These are phyloP conservation scores for Cartodere bifasciata DNA, from an alignment of 2,888 invertebrate genomes.

Conservation along the genomic window DNA sequence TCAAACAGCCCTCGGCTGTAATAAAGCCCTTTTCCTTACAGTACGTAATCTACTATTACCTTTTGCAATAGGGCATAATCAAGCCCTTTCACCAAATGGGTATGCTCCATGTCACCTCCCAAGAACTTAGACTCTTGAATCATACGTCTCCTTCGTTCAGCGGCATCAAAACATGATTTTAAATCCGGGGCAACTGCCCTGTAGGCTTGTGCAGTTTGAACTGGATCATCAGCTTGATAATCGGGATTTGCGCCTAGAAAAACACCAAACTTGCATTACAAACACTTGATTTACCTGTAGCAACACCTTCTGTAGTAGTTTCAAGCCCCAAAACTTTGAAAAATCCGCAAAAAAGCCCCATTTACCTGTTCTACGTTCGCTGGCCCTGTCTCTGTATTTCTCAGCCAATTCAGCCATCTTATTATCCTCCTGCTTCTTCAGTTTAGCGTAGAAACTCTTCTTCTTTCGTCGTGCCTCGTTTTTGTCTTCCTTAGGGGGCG, in stretches of 20 bases:
- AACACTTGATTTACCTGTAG: not conserved
- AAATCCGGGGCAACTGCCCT: constrained; percentile 93
- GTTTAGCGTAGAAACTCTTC: constrained; percentile 85
- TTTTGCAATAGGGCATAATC: constrained; percentile 89
- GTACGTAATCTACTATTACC: no score
- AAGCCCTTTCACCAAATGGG: constrained; percentile 96
- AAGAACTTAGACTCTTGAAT: constrained; percentile 99
- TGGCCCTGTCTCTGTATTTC: constrained; percentile 83
- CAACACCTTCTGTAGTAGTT: constrained; percentile 13
- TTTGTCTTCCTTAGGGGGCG: constrained; percentile 49
- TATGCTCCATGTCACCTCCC: constrained; percentile 99
- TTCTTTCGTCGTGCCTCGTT: constrained; percentile 82
- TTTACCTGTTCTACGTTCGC: constrained; percentile 80
- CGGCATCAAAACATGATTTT: constrained; percentile 88
- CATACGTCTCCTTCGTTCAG: constrained; percentile 86
- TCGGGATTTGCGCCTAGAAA: constrained; percentile 77
- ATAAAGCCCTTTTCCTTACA: no score
- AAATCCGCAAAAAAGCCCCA: no score
- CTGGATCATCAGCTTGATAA: constrained; percentile 69
- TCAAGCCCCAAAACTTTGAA: no score
- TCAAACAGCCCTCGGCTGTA: no score
- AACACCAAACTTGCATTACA: not conserved
- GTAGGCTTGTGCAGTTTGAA: constrained; percentile 57
- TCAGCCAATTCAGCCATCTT: constrained; percentile 88
- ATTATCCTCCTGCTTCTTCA: constrained; percentile 91